Percentiles rank a stretch among this genome's conserved stretches.
Conservation (phyloP, 2,888 invertebrate species). For the Orthosia incerta region DNA sequence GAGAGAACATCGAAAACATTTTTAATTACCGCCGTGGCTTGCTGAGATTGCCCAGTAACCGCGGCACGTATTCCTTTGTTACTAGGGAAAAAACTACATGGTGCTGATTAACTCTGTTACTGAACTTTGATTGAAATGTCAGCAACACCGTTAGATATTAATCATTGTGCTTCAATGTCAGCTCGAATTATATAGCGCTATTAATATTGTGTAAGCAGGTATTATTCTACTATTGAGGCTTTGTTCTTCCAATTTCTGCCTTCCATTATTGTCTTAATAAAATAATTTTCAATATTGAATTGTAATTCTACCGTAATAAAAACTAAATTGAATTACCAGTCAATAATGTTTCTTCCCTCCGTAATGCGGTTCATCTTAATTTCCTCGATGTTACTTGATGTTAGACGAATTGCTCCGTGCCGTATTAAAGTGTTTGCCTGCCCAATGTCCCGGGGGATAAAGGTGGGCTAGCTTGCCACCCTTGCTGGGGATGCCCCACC, state of each 20-base stretch:
- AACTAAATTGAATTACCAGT: constrained; percentile 31
- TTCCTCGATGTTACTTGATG: constrained; percentile 67
- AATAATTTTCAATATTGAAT: not conserved
- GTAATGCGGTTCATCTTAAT: constrained; percentile 67
- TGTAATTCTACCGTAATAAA: not conserved
- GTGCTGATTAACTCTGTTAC: constrained; percentile 25
- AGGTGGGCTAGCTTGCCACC: constrained; percentile 63
- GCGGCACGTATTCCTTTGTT: constrained; percentile 51
- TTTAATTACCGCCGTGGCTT: constrained; percentile 57
- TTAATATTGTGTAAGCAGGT: not conserved
- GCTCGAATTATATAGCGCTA: constrained; percentile 16
- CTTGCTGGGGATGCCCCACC: constrained; percentile 49
- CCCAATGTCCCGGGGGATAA: constrained; percentile 69
- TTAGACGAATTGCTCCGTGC: constrained; percentile 75
- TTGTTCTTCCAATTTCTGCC: not conserved
- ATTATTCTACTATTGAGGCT: constrained; percentile 32
- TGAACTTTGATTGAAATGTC: constrained; percentile 47
- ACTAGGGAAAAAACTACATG: constrained; percentile 21
- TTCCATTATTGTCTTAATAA: constrained; percentile 1
- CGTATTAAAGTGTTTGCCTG: constrained; percentile 79
- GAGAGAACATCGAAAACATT: constrained; percentile 54
- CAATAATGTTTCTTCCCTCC: constrained; percentile 26
- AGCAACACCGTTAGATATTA: constrained; percentile 32
- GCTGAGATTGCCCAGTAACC: constrained; percentile 41
- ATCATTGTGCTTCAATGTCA: constrained; percentile 40